These are phyloP conservation scores for Eleginops maclovinus DNA, from an alignment of 2,113 vertebrate species.

Conservation along the genomic window DNA sequence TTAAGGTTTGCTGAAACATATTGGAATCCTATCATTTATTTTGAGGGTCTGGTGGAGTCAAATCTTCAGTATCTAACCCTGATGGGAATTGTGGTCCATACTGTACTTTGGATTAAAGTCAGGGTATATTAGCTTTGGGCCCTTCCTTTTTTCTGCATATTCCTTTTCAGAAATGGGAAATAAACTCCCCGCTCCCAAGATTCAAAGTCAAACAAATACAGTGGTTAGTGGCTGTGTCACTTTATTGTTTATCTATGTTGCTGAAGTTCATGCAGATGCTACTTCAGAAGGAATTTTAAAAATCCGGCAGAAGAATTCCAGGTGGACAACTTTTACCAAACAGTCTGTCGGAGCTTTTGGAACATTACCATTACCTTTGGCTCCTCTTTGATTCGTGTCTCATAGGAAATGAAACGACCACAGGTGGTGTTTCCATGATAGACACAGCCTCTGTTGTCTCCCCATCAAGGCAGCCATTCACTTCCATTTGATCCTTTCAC, in stretches of 20 bases:
- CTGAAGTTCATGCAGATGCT: background rate
- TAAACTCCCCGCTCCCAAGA: background rate
- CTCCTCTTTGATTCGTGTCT: background rate
- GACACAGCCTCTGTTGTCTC: conserved; percentile 17
- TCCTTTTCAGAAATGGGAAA: background rate
- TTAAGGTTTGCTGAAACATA: too few relatives aligned
- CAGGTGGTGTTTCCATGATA: background rate
- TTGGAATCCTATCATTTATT: too few relatives aligned
- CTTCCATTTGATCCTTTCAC: conserved; percentile 27
- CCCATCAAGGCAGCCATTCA: conserved; percentile 11
- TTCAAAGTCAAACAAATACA: background rate
- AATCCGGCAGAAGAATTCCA: background rate
- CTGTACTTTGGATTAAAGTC: background rate
- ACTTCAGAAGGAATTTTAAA: background rate
- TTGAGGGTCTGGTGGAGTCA: background rate
- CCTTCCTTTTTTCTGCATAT: background rate
- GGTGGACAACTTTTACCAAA: background rate
- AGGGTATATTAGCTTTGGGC: background rate
- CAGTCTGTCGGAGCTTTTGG: too few relatives aligned
- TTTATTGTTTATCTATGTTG: background rate
- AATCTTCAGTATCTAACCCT: too few relatives aligned
- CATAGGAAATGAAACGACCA: background rate
- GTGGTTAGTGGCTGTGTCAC: too few relatives aligned
- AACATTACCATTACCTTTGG: background rate
- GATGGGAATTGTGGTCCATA: too few relatives aligned